Evolutionary conservation across 2,888 invertebrate species (phyloP), one percentile per base, ranked within the genome.

Genomic region (Penaeus monodon): DNA sequence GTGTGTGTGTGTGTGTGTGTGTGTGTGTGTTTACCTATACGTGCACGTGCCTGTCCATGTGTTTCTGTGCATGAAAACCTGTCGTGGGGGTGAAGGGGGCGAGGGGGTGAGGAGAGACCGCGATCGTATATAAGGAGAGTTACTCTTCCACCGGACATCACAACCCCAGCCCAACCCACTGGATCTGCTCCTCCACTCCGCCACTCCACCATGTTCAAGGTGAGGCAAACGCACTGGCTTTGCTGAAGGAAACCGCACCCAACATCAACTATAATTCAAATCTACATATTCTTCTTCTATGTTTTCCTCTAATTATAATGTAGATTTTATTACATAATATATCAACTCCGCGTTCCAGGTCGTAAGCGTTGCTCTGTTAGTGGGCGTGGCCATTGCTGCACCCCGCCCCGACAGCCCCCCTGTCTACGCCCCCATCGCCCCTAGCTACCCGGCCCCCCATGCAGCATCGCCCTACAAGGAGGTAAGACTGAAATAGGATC

Each of bases 191-290:
- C 22, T 27, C 57, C 57, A n/a, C 77, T 17, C 24, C 44, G 14
- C 14, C 27, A 57, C n/a, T 77, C 77, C 49, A 57, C 63, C n/a
- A 77, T 77, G 77, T 77, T 49, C 77, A 77, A 77, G 77, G 77
- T 77, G 49, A 77, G 77, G 44, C 44, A 44, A 57, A 57, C 10
- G 57, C 57, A 57, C 17, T 57, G 57, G 17, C 57, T 57, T 57
- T 57, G 14, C 17, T 57, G 14, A 57, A 57, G 57, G 57, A 17
- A 57, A 57, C 17, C 10, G 57, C 14, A 20, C 17, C 3, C 10
- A 3, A 14, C 57, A 57, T 57, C 17, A 14, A 49, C 49, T 49
- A 12, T 57, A 57, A 57, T 57, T 57, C 6, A 44, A 44, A 44
- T 44, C 44, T 44, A 44, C 44, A 44, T 44, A 44, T 44, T 10